These are phyloP conservation scores for Cephus rjabovi DNA, from an alignment of 2,888 invertebrate species.

Conservation along the genomic window DNA sequence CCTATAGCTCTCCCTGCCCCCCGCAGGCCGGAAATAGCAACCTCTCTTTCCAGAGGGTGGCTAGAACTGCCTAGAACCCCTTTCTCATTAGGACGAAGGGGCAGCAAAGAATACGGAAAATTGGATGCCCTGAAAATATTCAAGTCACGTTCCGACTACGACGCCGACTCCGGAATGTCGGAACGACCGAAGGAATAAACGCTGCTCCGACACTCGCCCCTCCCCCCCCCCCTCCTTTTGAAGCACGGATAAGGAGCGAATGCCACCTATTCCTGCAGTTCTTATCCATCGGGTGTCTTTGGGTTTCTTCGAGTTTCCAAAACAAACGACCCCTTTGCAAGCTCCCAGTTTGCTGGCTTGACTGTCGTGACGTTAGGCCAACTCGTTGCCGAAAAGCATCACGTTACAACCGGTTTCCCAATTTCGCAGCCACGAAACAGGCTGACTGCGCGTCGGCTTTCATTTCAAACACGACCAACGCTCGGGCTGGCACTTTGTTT, in stretches of 20 bases:
- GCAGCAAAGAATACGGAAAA: background rate
- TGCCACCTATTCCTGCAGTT: background rate
- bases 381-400: no score
- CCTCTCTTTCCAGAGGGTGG: background rate
- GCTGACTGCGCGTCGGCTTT: no score
- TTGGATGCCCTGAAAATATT: background rate
- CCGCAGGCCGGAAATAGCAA: no score
- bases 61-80: background rate
- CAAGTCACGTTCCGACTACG: background rate
- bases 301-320: background rate
- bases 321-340: background rate
- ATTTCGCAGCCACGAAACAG: no score
- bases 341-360: background rate
- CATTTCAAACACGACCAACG: no score
- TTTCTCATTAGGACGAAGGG: slow-evolving; percentile 1
- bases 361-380: no score
- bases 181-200: background rate
- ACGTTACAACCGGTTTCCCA: no score
- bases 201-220: background rate
- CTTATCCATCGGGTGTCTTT: no score
- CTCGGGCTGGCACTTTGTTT: slow-evolving; percentile 30
- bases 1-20: background rate
- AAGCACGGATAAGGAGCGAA: background rate
- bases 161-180: background rate
- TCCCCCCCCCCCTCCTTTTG: background rate